Base-by-base conservation (phyloP, 2,888 invertebrate genomes). In the Orthosia incerta region DNA sequence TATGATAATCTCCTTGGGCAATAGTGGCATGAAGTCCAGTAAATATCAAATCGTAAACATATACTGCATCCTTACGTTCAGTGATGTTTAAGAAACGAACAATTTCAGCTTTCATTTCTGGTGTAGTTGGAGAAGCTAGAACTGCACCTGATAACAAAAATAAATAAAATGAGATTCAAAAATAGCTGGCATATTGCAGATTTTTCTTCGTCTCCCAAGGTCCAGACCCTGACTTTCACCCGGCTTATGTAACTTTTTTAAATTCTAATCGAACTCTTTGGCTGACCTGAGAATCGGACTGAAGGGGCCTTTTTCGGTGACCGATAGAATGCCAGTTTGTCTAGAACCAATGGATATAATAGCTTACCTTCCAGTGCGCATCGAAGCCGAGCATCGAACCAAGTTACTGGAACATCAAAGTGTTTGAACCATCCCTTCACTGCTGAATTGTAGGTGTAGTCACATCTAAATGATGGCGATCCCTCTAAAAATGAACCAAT, bases 11-110 rank as follows among this genome's bases (percentile, higher is more conserved):
- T 39, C 78, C 80, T 55, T 48, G 65, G 2, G 81, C 73, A 5
- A 80, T 67, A 3, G 72, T 78, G 0, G 78, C 61, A n/a, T 80
- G 78, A 13, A 80, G 39, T 1, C 82, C 82, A 0, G 79, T 83
- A 20, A 74, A 79, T 5, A 83, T 68, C 46, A n/a, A n/a, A n/a
- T n/a, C n/a, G n/a, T n/a, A n/a, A n/a, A 60, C 64, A n/a, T 56
- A 11, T 16, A 59, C 13, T 46, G 61, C 15, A 26, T 56, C 56
- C 16, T 26, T 18, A 26, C 16, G 26, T 18, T 18, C 74, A 56
- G 55, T 60, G 31, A n/a, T 20, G 3, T 76, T 65, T 7, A 68
- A 23, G 31, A 76, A 53, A 2, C 59, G 31, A 16, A 39, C 23
- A 66, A 81, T 71, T 53, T 62, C 53, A 50, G 62, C 20, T 55